Conservation (phyloP, 2,113 vertebrate species). For the Ceratotherium simum region DNA sequence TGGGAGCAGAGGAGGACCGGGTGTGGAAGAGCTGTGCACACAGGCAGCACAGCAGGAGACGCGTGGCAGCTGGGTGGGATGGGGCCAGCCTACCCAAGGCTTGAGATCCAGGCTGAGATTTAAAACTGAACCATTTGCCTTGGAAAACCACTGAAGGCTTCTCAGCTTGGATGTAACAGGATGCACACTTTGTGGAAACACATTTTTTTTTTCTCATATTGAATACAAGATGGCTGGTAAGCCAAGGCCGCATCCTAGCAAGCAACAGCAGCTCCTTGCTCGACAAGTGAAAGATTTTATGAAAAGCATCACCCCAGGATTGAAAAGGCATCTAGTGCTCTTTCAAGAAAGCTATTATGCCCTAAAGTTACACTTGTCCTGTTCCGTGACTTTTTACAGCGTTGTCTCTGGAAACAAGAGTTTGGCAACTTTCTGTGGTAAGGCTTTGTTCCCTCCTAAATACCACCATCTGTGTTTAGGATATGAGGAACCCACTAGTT, state of each 20-base stretch:
- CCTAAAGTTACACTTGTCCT: not conserved
- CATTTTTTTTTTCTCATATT: not conserved
- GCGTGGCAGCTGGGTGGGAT: too few relatives aligned
- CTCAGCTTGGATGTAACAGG: not conserved
- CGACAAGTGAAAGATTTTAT: not conserved
- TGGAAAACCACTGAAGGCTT: not conserved
- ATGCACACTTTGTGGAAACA: not conserved
- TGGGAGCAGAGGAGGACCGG: not conserved
- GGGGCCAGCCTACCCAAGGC: not conserved
- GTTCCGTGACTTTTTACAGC: not conserved
- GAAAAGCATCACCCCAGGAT: not conserved
- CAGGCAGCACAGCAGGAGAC: not conserved
- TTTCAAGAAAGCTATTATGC: not conserved
- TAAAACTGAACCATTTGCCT: accelerated
- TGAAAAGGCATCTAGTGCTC: not conserved
- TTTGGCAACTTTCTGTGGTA: conserved; percentile 33
- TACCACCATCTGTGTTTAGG: conserved; percentile 48
- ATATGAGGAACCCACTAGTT: not conserved
- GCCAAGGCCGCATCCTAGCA: not conserved
- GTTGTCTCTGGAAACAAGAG: conserved; percentile 2
- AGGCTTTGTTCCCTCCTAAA: conserved; percentile 50
- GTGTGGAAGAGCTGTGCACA: not conserved
- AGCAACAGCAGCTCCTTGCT: not conserved
- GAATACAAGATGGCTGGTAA: conserved; percentile 3
- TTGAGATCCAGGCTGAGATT: not conserved